Evolutionary conservation across 2,888 invertebrate genomes (phyloP).

Genomic region (Andricus quercusramuli): DNA sequence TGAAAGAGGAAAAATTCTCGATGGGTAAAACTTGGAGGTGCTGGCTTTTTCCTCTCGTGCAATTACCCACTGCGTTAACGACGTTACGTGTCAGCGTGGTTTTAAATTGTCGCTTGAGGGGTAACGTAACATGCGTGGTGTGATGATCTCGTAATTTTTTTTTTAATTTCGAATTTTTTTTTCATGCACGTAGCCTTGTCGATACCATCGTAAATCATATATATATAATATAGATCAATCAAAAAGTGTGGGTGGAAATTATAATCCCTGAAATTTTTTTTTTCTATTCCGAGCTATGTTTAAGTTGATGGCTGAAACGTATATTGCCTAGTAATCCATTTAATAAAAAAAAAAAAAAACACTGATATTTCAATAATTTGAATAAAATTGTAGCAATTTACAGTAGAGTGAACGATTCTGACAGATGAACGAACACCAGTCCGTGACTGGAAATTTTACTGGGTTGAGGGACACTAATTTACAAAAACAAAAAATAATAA

Average conservation of each 20-base stretch:
- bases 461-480: constrained; percentile 1
- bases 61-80: constrained; percentile 20
- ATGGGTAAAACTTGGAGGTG: constrained; percentile 4
- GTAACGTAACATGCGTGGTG: constrained; percentile 22
- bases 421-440: constrained; percentile 10
- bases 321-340: constrained; percentile 13
- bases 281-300: background rate
- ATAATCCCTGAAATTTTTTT: background rate
- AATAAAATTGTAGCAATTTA: constrained; percentile 31
- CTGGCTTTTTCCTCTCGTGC: constrained; percentile 26
- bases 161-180: background rate
- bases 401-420: constrained; percentile 12
- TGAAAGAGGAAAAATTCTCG: background rate
- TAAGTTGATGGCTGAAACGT: background rate
- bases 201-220: background rate
- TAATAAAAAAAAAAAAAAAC: constrained; percentile 10
- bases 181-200: background rate
- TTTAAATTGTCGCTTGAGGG: constrained; percentile 37
- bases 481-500: no score
- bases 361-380: constrained; percentile 6
- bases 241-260: background rate
- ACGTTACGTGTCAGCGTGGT: constrained; percentile 33
- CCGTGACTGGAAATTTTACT: constrained; percentile 15
- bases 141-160: constrained; percentile 21
- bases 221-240: constrained; percentile 5